Evolutionary conservation across 2,113 vertebrate genomes (phyloP), one percentile per base, ranked within the genome.

Genomic region (Chloropsis cyanopogon): DNA sequence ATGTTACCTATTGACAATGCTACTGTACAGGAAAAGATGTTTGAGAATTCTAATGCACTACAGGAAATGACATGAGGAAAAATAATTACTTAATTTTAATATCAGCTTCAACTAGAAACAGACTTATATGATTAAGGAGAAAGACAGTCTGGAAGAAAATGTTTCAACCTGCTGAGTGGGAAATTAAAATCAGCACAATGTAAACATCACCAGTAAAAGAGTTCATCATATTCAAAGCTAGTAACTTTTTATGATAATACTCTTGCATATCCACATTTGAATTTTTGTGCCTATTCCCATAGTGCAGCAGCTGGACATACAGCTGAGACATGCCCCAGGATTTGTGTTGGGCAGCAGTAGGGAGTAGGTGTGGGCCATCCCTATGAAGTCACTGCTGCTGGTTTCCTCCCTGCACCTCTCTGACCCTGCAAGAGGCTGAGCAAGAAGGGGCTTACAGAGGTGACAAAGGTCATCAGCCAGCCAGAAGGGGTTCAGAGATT

Each of bases 131-230:
- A 70, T 63, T 77, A 77, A 88, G 56, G 79, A 73, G 47, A 72
- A 96, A 92, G 37, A 59, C 29, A 59, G 44, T 56, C 71, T 80
- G 44, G 60, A 96, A 93, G 60, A 88, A 95, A 93, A 63, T 81
- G 71, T 90, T 95, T 94, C 71, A 83, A 56, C 79, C 85, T 93
- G 60, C 86, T 96, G 79, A 88, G 82, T 31, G 46, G 82, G 82
- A 94, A 95, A 96, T 96, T 88, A 92, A 90, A 95, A 75, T 92
- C 79, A 75, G 35, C 52, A 70, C 56, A 92, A 71, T n/a, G 29
- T 86, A 92, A 92, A 81, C 44, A 70, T 81, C 59, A 65, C 29
- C 39, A 83, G 24, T 22, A 88, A 88, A 86, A 83, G 3, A 72
- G 28, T 31, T 64, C 12, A 39, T 57, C 61, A 26, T 25, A 56